Evolutionary conservation across 1,140 invertebrate genomes (phyloP), one percentile per base, ranked within the genome.

Genomic region (Pseudobourletiella spinata): DNA sequence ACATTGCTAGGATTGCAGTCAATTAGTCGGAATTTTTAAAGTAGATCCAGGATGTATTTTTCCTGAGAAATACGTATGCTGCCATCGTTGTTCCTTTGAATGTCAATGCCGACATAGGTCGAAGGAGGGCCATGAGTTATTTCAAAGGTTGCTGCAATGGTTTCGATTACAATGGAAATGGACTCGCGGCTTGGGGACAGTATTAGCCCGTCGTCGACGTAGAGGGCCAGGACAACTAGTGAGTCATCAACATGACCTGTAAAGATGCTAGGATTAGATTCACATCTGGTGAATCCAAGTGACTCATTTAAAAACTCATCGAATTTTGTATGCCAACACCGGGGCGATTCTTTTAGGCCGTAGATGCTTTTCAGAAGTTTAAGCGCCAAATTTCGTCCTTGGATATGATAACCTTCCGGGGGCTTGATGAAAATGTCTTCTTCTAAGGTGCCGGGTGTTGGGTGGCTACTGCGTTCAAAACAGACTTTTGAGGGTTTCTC

Each of bases 291-390:
- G 64, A 78, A 71, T 73, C 77, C 78, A 6, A 78, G 57, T 14
- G 75, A 71, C 65, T 73, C 75, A n/a, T n/a, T n/a, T 22, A 79
- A 77, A 60, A 73, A 75, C 58, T 74, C 72, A 29, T 52, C 43
- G 2, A 71, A 22, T 16, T n/a, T 52, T n/a, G 48, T 18, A 42
- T 30, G 30, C 62, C 64, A 70, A 11, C 44, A 35, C 8, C 58
- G 22, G 2, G 52, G 57, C 24, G 61, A 43, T 67, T 71, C 70
- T 3, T 46, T 32, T 14, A 71, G 43, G 24, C 70, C 70, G 51
- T 68, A 70, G 2, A 64, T 11, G n/a, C 48, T 59, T 32, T 65
- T 70, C 3, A 65, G 26, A 2, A 71, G 35, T 18, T 56, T n/a
- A 29, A 70, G 71, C 6, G 63, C 60, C 44, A 26, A 30, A 43